A percentile compares a stretch with the other conserved stretches of the same genome.
Evolutionary conservation across 2,888 invertebrate genomes (phyloP).

Genomic region (Lasioglossum pauxillum): DNA sequence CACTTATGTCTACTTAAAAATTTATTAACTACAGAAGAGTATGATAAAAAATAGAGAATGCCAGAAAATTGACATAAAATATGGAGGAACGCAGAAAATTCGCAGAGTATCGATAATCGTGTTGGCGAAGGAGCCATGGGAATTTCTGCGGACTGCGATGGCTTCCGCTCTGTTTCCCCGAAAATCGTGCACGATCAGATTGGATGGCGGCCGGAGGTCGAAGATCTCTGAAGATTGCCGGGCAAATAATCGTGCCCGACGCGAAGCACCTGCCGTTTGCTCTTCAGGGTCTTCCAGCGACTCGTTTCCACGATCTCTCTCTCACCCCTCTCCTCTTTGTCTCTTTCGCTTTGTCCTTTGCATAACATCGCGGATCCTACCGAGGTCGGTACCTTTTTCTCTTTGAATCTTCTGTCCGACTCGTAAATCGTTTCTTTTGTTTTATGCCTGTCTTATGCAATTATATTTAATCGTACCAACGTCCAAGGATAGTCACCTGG

Average conservation of each 20-base stretch:
- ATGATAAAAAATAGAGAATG: not conserved
- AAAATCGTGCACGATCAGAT: slow-evolving; percentile 18
- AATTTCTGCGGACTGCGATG: not conserved
- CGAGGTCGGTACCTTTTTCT: not conserved
- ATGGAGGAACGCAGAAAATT: not conserved
- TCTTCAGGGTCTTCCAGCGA: slow-evolving; percentile 30
- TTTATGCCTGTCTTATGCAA: not conserved
- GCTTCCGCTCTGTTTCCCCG: slow-evolving; percentile 19
- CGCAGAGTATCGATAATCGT: not conserved
- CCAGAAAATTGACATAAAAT: not conserved
- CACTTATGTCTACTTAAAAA: not conserved
- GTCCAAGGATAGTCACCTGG: not conserved
- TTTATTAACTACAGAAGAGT: not conserved
- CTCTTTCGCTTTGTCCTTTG: slow-evolving; percentile 13
- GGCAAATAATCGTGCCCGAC: slow-evolving; percentile 16
- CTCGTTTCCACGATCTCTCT: slow-evolving; percentile 12
- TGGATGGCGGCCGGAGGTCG: slow-evolving; percentile 9
- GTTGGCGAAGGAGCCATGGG: not conserved
- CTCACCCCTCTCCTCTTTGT: not conserved
- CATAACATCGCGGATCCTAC: slow-evolving; percentile 15
- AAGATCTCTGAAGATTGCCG: slow-evolving; percentile 26
- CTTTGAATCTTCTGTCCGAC: not conserved
- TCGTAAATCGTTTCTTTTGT: slow-evolving; percentile 6
- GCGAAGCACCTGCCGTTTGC: slow-evolving; percentile 17
- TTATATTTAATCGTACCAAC: slow-evolving; percentile 8